These are phyloP conservation scores for Molossus molossus DNA, from an alignment of 2,797 vertebrate species.

Conservation along the genomic window DNA sequence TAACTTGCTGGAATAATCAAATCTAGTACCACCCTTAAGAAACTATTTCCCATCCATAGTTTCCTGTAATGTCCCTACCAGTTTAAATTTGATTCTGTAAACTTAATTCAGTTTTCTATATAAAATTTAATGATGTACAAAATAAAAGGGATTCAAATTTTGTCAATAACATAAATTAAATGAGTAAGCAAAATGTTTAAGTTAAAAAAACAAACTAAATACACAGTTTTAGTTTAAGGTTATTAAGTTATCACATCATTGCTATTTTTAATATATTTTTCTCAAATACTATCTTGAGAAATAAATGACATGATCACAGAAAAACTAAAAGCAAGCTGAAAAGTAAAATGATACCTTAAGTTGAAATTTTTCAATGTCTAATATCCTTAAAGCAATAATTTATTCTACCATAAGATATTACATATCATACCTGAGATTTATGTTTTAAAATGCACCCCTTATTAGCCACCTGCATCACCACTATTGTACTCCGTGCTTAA, in stretches of 20 bases:
- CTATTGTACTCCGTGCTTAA: conserved; percentile 4
- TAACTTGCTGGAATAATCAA: conserved; percentile 9
- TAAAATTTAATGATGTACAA: conserved; percentile 46
- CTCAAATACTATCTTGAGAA: conserved; percentile 39
- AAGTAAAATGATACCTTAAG: not conserved
- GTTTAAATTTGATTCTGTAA: not conserved
- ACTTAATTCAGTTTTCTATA: conserved; percentile 18
- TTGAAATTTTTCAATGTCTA: conserved; percentile 46
- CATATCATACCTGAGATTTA: not conserved
- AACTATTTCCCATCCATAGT: not conserved
- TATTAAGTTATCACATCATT: conserved; percentile 30
- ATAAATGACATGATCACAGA: conserved; percentile 45
- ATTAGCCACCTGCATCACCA: not conserved
- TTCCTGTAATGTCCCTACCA: not conserved
- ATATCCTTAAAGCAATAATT: not conserved
- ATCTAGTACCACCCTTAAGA: conserved; percentile 8
- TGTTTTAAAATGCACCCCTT: conserved; percentile 27
- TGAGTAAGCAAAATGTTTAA: not conserved
- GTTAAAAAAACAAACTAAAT: not conserved
- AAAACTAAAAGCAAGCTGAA: conserved; percentile 36
- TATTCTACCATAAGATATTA: conserved; percentile 26
- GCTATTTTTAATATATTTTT: conserved; percentile 60
- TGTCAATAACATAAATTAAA: conserved; percentile 48
- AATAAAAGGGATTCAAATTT: conserved; percentile 42
- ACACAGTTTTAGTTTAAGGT: conserved; percentile 47